Evolutionary conservation across 2,113 vertebrate genomes (phyloP).

Genomic region (Eulacestoma nigropectus): DNA sequence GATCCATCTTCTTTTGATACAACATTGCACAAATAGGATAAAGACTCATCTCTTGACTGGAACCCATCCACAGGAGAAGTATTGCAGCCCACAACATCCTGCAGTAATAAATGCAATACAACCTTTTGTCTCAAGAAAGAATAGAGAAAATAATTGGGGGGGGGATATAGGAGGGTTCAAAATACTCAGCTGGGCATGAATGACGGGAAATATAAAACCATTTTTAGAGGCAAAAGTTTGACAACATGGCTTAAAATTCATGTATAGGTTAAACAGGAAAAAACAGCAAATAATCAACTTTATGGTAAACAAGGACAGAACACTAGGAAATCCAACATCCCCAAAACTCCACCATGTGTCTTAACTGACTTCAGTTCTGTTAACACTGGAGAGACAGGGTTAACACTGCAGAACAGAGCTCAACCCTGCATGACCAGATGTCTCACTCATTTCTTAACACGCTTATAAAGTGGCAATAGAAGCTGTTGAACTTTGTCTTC

Average conservation of each 20-base stretch:
- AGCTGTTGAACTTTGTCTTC: background rate
- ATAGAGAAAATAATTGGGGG: background rate
- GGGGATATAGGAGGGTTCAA: background rate
- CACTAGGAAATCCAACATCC: background rate
- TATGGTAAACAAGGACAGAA: background rate
- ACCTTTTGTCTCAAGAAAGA: background rate
- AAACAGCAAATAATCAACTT: background rate
- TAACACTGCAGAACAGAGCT: background rate
- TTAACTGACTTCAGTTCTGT: background rate
- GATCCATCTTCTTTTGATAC: slow-evolving; percentile 88
- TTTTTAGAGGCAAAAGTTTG: background rate
- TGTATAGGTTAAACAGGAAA: background rate
- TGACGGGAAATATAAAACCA: background rate
- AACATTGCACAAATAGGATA: slow-evolving; percentile 85
- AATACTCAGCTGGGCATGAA: background rate
- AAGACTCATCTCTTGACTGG: slow-evolving; percentile 74
- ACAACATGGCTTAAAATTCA: background rate
- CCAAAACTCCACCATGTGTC: background rate
- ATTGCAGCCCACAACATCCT: slow-evolving; percentile 89
- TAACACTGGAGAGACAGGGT: too few relatives aligned
- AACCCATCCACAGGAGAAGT: slow-evolving; percentile 83
- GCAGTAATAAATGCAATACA: background rate
- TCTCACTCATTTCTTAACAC: background rate
- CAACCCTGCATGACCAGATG: background rate
- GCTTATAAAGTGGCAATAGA: background rate